These are phyloP conservation scores for Drosophila ficusphila DNA, from an alignment of 1,140 invertebrate species.

Conservation along the genomic window DNA sequence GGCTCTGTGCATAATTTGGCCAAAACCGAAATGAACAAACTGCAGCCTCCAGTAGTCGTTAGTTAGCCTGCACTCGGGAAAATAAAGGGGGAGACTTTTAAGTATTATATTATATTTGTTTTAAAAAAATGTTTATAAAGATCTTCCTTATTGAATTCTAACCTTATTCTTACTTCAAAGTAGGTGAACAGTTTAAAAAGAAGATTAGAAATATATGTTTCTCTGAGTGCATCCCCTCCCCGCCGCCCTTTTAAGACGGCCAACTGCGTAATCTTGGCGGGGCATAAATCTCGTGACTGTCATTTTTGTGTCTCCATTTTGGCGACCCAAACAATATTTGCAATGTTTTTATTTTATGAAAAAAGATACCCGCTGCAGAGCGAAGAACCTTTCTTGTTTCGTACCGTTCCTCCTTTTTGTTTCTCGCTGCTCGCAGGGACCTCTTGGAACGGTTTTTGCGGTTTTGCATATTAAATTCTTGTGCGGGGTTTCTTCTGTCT, in stretches of 20 bases:
- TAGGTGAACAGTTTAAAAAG: neutral
- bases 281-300: conserved; percentile 81
- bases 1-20: conserved; percentile 70
- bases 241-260: conserved; percentile 14
- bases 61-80: conserved; percentile 13
- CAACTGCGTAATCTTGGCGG: conserved; percentile 75
- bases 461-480: conserved; percentile 83
- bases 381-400: conserved; percentile 43
- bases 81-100: neutral
- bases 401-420: conserved; percentile 6
- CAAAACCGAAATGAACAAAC: conserved; percentile 30
- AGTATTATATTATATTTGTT: neutral
- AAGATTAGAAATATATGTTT: neutral
- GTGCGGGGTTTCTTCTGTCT: conserved; percentile 43
- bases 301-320: conserved; percentile 84
- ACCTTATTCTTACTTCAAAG: too few species aligned
- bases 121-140: too few species aligned
- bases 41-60: conserved; percentile 42
- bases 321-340: conserved; percentile 82
- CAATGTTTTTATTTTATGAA: conserved; percentile 77
- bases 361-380: conserved; percentile 56
- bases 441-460: conserved; percentile 76
- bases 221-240: conserved; percentile 1
- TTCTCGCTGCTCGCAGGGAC: conserved; percentile 18
- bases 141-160: too few species aligned